Percentiles rank a stretch among this genome's conserved stretches.
Conservation (phyloP, 2,888 invertebrate genomes). For the Danaus chrysippus region DNA sequence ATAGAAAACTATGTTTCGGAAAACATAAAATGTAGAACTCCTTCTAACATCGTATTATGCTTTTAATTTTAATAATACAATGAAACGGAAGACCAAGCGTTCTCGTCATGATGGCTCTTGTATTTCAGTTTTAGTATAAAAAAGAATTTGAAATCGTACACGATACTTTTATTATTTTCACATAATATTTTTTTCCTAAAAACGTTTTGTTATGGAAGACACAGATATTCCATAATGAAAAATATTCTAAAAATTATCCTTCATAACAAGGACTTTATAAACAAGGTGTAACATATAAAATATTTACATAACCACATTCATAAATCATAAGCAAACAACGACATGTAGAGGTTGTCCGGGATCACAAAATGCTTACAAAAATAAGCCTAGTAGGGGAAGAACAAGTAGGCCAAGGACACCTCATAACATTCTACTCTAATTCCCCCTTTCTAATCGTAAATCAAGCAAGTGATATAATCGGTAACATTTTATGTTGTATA, state of each 20-base stretch:
- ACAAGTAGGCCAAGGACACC: conserved; percentile 36
- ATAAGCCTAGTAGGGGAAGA: conserved; percentile 4
- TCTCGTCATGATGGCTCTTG: neutral
- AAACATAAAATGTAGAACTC: neutral
- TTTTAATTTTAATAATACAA: neutral
- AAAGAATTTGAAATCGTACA: neutral
- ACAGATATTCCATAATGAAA: too few relatives aligned
- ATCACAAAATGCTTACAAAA: conserved; percentile 7
- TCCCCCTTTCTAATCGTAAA: conserved; percentile 30
- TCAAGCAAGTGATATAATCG: conserved; percentile 40
- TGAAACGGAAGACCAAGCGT: neutral
- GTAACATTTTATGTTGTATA: conserved; percentile 31
- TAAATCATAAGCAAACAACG: neutral
- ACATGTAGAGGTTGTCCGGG: neutral
- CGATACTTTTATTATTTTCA: too few relatives aligned
- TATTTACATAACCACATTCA: neutral
- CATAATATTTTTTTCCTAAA: too few relatives aligned
- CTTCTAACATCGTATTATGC: neutral
- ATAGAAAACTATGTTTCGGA: neutral
- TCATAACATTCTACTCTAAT: conserved; percentile 16
- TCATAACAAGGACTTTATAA: neutral
- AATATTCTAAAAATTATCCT: too few relatives aligned
- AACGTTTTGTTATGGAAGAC: too few relatives aligned
- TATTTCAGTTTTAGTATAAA: neutral
- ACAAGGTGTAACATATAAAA: neutral